These are phyloP conservation scores for Cylas formicarius DNA, from an alignment of 1,140 invertebrate genomes.

Conservation along the genomic window DNA sequence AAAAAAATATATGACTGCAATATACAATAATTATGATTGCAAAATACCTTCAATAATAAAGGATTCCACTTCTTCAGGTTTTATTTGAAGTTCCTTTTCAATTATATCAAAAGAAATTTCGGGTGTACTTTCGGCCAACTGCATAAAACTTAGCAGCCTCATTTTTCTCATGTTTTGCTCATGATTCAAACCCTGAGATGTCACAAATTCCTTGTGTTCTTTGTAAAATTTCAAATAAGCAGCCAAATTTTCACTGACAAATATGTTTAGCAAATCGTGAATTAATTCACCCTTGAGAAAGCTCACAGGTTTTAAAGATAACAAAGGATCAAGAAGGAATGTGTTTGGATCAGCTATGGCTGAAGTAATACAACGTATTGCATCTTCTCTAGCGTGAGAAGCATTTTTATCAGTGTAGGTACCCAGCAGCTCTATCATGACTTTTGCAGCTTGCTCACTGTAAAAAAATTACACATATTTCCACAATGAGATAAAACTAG, in stretches of 20 bases:
- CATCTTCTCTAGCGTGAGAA: slow-evolving; percentile 91
- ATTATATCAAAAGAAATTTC: slow-evolving; percentile 88
- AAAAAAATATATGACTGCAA: slow-evolving; percentile 37
- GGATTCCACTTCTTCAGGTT: slow-evolving; percentile 81
- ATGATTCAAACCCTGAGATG: slow-evolving; percentile 81
- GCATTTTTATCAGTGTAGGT: slow-evolving; percentile 97
- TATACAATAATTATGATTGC: neutral
- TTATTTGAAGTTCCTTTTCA: slow-evolving; percentile 80
- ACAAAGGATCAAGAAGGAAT: slow-evolving; percentile 87
- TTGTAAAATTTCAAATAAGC: slow-evolving; percentile 89
- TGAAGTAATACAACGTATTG: slow-evolving; percentile 91
- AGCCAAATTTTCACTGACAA: slow-evolving; percentile 88
- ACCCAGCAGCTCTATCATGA: slow-evolving; percentile 92
- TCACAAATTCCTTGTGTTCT: slow-evolving; percentile 88
- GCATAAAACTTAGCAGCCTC: slow-evolving; percentile 93
- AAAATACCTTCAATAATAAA: slow-evolving; percentile 89
- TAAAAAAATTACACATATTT: slow-evolving; percentile 21
- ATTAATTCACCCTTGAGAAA: slow-evolving; percentile 94
- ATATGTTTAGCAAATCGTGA: slow-evolving; percentile 91
- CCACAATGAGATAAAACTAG: neutral
- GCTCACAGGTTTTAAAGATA: slow-evolving; percentile 88
- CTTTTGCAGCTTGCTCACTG: slow-evolving; percentile 86
- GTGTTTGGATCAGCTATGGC: slow-evolving; percentile 91
- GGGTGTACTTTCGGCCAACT: slow-evolving; percentile 83
- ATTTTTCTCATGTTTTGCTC: slow-evolving; percentile 95